Base-by-base conservation (phyloP, 2,888 invertebrate genomes). In the Heliconius sara region DNA sequence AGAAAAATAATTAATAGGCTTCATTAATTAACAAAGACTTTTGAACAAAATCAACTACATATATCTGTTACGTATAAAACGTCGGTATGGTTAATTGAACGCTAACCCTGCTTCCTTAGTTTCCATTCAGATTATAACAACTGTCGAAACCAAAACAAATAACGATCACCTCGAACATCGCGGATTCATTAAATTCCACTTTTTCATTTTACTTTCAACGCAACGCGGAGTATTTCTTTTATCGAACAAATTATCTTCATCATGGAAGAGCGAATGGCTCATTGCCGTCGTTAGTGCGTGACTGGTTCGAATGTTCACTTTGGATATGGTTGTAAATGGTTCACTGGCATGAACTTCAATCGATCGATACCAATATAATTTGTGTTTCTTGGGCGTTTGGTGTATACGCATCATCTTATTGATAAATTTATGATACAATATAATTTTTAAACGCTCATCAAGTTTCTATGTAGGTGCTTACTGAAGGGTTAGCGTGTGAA, bases 221-320 rank as follows among this genome's bases (percentile, higher is more conserved):
- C 75, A 75, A 75, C 43, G 39, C 19, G 27, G 65, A 43, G 12
- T 47, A 60, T 39, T 65, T 75, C 43, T 75, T 75, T 63, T 75
- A 65, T 66, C 47, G 63, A 66, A 22, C 75, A 75, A 66, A 75
- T 75, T 66, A 75, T 66, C 43, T 68, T 75, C 52, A 47, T 76
- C 68, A 74, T 76, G 79, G 77, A 79, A 73, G 76, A 66, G 47
- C 63, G 65, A 75, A 66, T 71, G 66, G 66, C 63, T 76, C 71
- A 22, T 47, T 43, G 66, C 16, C 70, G 52, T 80, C 68, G 68
- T 79, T 67, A 74, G 79, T 75, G 82, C 79, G 80, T 82, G 82
- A 80, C 82, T 78, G 66, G 70, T 75, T 47, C n/a, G 74, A 67
- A 73, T 74, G 75, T 75, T 66, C 65, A 47, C 13, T 74, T 74